Percentiles rank a stretch among this genome's conserved stretches.
These are phyloP conservation scores for Stenodera caucasica DNA, from an alignment of 2,888 invertebrate species.

Conservation along the genomic window DNA sequence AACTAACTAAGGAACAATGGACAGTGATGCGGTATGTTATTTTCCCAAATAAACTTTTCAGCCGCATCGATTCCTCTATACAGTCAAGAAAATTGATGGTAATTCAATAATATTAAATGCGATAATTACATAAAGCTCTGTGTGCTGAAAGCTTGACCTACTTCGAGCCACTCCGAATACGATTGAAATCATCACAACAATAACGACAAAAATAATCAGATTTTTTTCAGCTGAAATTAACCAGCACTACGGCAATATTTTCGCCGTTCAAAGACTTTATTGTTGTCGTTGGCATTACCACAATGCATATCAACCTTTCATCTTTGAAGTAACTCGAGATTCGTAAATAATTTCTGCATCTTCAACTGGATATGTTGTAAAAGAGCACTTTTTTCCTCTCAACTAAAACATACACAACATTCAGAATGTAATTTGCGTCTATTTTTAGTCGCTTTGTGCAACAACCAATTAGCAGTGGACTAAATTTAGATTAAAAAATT, in stretches of 20 bases:
- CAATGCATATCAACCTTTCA: constrained; percentile 25
- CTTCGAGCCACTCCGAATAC: background rate
- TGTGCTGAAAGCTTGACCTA: no score
- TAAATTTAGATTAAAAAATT: constrained; percentile 2
- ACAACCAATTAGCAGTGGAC: background rate
- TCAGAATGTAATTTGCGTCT: background rate
- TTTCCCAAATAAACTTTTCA: no score
- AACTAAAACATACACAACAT: background rate
- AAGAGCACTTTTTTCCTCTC: background rate
- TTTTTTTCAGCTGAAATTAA: background rate
- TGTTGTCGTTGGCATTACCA: constrained; percentile 22
- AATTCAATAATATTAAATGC: background rate
- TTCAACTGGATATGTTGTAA: background rate
- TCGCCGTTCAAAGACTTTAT: constrained; percentile 12
- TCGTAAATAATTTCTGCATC: constrained; percentile 17
- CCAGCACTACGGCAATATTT: no score
- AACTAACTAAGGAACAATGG: background rate
- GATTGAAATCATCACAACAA: background rate
- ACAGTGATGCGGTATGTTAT: no score
- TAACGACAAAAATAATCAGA: background rate
- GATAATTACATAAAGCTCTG: background rate
- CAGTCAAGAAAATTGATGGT: background rate
- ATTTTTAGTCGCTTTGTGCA: constrained; percentile 3
- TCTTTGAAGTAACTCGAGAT: constrained; percentile 20
- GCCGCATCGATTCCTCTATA: no score